These are phyloP conservation scores for Lochmaea crataegi DNA, from an alignment of 2,888 invertebrate genomes.

Conservation along the genomic window DNA sequence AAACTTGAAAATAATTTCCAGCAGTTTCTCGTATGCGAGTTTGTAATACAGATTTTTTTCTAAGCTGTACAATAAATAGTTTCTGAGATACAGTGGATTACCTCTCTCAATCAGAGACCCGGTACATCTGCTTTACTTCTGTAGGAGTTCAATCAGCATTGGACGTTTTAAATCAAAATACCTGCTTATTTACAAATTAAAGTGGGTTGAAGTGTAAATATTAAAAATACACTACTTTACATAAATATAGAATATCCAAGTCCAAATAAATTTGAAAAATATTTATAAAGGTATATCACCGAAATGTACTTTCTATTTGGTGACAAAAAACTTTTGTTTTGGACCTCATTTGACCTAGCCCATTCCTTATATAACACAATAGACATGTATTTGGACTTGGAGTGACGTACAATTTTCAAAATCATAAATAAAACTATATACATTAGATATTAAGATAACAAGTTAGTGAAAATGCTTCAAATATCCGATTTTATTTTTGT, in stretches of 20 bases:
- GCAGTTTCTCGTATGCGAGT: too few species aligned
- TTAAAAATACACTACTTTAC: conserved; percentile 23
- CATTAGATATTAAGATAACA: conserved; percentile 25
- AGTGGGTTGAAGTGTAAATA: conserved; percentile 39
- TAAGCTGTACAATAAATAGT: too few species aligned
- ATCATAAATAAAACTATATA: conserved; percentile 23
- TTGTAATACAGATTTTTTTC: too few species aligned
- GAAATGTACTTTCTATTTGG: too few species aligned
- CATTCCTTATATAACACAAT: too few species aligned
- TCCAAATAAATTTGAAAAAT: background rate
- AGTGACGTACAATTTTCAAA: conserved; percentile 8
- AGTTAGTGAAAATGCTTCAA: conserved; percentile 47
- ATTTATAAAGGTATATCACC: too few species aligned
- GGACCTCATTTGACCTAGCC: too few species aligned
- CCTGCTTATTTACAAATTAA: conserved; percentile 38
- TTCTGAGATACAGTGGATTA: too few species aligned
- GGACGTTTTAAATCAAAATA: conserved; percentile 37
- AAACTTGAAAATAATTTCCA: too few species aligned
- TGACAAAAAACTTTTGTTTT: too few species aligned
- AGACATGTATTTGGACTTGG: background rate
- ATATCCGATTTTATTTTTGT: conserved; percentile 57
- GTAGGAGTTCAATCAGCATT: conserved; percentile 28
- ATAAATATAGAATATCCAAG: conserved; percentile 9
- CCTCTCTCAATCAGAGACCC: too few species aligned
- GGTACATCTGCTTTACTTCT: background rate